Conservation (phyloP, 2,888 invertebrate species). For the Myathropa florea region DNA sequence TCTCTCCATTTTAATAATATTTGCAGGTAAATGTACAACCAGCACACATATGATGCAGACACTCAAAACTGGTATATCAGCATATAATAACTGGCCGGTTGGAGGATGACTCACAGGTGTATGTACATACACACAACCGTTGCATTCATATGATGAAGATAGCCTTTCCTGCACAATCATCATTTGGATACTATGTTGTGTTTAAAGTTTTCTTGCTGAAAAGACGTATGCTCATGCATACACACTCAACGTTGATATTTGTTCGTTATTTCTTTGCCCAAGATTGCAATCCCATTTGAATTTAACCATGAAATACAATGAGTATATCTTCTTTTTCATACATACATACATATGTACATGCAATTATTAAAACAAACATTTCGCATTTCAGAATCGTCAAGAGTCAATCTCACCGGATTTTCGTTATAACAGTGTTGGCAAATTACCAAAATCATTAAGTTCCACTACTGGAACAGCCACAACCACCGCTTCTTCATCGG, state of each 20-base stretch:
- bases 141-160: slow-evolving; percentile 32
- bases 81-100: background rate
- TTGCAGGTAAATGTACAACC: slow-evolving; percentile 43
- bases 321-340: too few relatives aligned
- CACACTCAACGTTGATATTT: too few relatives aligned
- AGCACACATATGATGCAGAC: slow-evolving; percentile 12
- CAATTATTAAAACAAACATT: too few relatives aligned
- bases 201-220: background rate
- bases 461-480: slow-evolving; percentile 56
- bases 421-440: slow-evolving; percentile 78
- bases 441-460: slow-evolving; percentile 76
- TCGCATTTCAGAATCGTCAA: slow-evolving; percentile 76
- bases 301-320: background rate
- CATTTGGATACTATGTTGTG: background rate
- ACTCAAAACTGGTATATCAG: slow-evolving; percentile 40
- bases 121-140: background rate
- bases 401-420: slow-evolving; percentile 80
- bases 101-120: slow-evolving; percentile 41
- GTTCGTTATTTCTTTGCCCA: slow-evolving; percentile 45
- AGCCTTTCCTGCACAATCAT: slow-evolving; percentile 14
- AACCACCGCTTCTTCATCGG: slow-evolving; percentile 73
- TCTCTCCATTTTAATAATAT: slow-evolving; percentile 41
- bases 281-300: slow-evolving; percentile 12
- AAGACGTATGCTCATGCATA: background rate
- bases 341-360: too few relatives aligned